phyloP scores from a whole-genome alignment of 2,113 vertebrate genomes.

The Apistogramma diplotaenia region DNA sequence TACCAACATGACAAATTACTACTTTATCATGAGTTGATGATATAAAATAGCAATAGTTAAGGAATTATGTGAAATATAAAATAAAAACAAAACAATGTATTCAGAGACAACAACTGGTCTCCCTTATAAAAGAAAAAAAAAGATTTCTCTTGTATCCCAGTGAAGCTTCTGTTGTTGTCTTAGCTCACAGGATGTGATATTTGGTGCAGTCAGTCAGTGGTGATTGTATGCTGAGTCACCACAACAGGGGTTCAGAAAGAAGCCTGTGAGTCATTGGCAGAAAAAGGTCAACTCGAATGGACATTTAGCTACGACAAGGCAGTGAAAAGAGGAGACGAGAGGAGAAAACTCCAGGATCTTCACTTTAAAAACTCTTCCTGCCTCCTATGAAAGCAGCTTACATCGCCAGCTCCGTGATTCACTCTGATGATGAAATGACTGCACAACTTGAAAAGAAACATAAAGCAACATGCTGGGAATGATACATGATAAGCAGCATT shows the following conservation, averaged over 20 bases:
- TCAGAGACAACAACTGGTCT: neutral
- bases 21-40: neutral
- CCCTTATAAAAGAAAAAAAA: neutral
- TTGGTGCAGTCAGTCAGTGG: conserved; percentile 42
- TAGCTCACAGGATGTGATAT: conserved; percentile 45
- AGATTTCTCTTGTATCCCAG: neutral
- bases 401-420: neutral
- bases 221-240: conserved; percentile 63
- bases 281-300: conserved; percentile 54
- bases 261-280: conserved; percentile 52
- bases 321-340: neutral
- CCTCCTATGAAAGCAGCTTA: neutral
- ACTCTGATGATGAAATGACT: conserved; percentile 16
- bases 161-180: conserved; percentile 14
- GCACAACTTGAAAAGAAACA: conserved; percentile 3
- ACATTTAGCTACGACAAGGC: conserved; percentile 12
- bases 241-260: conserved; percentile 32
- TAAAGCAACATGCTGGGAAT: conserved; percentile 3
- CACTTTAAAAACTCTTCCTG: neutral
- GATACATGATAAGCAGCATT: conserved; percentile 33
- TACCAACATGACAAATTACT: neutral
- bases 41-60: neutral
- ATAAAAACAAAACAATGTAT: neutral
- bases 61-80: neutral
- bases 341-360: neutral